Percentiles rank a stretch among this genome's conserved stretches.
phyloP scores from a whole-genome alignment of 2,888 invertebrate genomes.

The Eristalinus aeneus region DNA sequence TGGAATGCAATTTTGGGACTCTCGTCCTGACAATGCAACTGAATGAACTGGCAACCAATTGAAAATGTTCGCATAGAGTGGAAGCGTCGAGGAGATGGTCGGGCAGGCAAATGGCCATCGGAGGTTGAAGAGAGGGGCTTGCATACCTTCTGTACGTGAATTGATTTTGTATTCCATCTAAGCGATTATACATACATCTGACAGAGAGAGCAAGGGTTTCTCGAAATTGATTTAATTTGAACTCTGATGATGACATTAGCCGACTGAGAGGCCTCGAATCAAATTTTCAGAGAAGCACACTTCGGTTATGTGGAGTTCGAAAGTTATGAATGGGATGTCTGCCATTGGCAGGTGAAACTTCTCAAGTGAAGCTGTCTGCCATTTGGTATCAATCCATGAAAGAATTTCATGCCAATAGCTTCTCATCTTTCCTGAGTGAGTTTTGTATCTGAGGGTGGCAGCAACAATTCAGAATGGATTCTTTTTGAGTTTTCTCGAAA shows the following conservation, averaged over 20 bases:
- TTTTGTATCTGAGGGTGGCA: no score
- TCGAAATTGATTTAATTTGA: not conserved
- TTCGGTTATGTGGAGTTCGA: not conserved
- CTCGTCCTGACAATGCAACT: slow-evolving; percentile 25
- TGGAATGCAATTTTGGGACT: slow-evolving; percentile 26
- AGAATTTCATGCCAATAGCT: no score
- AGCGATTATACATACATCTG: not conserved
- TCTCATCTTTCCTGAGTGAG: no score
- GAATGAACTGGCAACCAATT: slow-evolving; percentile 5
- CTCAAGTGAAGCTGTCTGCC: not conserved
- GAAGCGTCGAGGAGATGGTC: no score
- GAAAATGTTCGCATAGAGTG: not conserved
- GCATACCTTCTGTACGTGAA: not conserved
- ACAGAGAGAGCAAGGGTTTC: not conserved
- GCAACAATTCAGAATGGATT: no score
- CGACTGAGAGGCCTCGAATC: not conserved
- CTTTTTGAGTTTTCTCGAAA: no score
- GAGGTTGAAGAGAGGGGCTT: not conserved
- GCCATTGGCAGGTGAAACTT: not conserved
- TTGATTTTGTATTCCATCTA: not conserved
- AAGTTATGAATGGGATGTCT: not conserved
- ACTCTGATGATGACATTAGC: not conserved
- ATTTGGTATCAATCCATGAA: no score
- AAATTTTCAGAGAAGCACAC: not conserved
- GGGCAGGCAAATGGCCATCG: no score